phyloP scores from a whole-genome alignment of 2,797 vertebrate genomes.

The Petrocephalus schoutedeni region DNA sequence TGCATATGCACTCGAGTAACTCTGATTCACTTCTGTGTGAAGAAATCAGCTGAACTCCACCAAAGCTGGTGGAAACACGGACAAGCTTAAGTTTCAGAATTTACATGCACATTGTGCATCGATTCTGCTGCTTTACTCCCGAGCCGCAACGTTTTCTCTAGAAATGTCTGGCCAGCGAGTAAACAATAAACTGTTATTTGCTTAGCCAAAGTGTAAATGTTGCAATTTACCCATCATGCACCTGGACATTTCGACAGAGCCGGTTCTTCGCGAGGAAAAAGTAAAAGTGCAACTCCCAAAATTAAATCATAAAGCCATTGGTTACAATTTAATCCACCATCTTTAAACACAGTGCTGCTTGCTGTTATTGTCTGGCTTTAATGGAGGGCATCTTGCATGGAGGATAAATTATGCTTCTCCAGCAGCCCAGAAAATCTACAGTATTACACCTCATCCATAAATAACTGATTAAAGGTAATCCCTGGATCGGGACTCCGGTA shows the following conservation, averaged over 20 bases:
- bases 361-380: not conserved
- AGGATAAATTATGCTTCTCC: too few species aligned
- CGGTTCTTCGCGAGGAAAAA: not conserved
- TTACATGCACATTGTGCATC: not conserved
- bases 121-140: not conserved
- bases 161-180: not conserved
- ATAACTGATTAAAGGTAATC: not conserved
- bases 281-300: not conserved
- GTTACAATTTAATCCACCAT: not conserved
- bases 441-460: not conserved
- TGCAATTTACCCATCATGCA: slow-evolving; percentile 6
- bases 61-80: not conserved
- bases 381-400: not conserved
- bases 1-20: not conserved
- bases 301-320: not conserved
- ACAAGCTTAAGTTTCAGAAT: not conserved
- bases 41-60: not conserved
- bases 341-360: not conserved
- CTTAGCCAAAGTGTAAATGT: slow-evolving; percentile 12
- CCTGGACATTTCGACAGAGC: not conserved
- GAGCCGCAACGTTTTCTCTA: not conserved
- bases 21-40: not conserved
- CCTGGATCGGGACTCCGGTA: not conserved
- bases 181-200: slow-evolving; percentile 14
- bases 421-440: not conserved